Evolutionary conservation across 2,888 invertebrate genomes (phyloP), one percentile per base, ranked within the genome.

Genomic region (Caenorhabditis wallacei): DNA sequence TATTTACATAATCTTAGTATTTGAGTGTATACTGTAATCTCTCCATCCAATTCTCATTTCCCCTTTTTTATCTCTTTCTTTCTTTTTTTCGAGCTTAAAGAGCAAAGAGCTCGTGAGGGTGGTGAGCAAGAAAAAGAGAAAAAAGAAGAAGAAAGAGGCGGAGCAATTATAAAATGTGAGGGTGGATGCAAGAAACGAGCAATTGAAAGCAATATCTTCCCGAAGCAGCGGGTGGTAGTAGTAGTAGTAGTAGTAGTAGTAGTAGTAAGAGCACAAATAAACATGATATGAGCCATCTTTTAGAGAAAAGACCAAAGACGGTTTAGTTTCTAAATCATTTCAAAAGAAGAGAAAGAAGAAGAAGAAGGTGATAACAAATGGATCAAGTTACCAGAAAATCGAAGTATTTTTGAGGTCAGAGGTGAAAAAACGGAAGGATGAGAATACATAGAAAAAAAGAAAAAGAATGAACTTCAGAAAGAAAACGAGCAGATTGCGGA

Each of bases 81-180:
- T 56, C 11, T 40, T 54, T 51, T 13, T 40, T 13, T 70, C 40
- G 30, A 13, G 64, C 48, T 43, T 24, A 72, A 72, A 72, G 72
- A 72, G 72, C 72, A 72, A 59, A 72, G 61, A 61, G 53, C 61
- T 61, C 37, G 70, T 37, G 61, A 46, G 61, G 71, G 71, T 51
- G 72, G 64, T 13, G 46, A 48, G 46, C 46, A 48, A n/a, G n/a
- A n/a, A 18, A 18, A 48, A 18, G 35, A 30, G 16, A 10, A 16
- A 46, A 64, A 40, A 13, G 35, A 13, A 40, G 40, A 13, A 30
- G 69, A 22, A 40, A 46, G 64, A 69, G 78, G 75, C 57, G 69
- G 75, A 57, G 57, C 69, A 82, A 76, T 74, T 78, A 82, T 74
- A 78, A n/a, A 72, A 71, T 66, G 66, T 80, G 76, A 76, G 66